phyloP scores from a whole-genome alignment of 2,797 vertebrate species.

The Margarornis squamiger region DNA sequence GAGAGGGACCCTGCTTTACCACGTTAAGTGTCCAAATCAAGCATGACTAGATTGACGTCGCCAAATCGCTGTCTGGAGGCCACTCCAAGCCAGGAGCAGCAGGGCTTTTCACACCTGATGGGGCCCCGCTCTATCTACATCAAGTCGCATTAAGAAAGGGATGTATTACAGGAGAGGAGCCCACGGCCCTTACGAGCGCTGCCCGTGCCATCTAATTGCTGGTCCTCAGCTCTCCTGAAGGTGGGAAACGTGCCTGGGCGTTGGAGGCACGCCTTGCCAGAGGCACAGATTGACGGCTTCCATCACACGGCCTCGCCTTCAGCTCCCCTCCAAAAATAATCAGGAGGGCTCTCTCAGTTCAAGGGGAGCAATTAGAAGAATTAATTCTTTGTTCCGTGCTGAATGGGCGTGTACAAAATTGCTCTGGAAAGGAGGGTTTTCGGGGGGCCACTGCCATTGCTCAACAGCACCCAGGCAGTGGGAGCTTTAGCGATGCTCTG shows the following conservation, averaged over 20 bases:
- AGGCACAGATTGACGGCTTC: background rate
- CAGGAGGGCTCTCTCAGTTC: background rate
- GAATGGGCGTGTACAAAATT: fast-evolving
- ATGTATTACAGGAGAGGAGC: conserved; percentile 62
- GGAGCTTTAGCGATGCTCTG: fast-evolving
- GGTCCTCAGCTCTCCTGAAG: background rate
- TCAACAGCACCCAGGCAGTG: background rate
- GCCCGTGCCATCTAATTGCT: conserved; percentile 28
- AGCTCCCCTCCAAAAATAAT: background rate
- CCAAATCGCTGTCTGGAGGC: conserved; percentile 85
- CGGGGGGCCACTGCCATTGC: background rate
- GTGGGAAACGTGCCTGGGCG: background rate
- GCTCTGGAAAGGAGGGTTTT: background rate
- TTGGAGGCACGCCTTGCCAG: background rate
- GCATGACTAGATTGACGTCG: conserved; percentile 84
- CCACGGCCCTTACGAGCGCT: background rate
- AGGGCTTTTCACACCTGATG: conserved; percentile 79
- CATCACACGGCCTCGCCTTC: background rate
- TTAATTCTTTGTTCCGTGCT: background rate
- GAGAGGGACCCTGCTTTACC: conserved; percentile 76
- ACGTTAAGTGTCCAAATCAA: conserved; percentile 83
- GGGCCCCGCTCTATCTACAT: conserved; percentile 79
- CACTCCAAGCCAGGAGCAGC: conserved; percentile 77
- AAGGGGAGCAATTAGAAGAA: background rate
- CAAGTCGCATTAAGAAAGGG: conserved; percentile 80